Evolutionary conservation across 2,888 invertebrate genomes (phyloP), one percentile per base, ranked within the genome.

Genomic region (Tenthredo mesomela): DNA sequence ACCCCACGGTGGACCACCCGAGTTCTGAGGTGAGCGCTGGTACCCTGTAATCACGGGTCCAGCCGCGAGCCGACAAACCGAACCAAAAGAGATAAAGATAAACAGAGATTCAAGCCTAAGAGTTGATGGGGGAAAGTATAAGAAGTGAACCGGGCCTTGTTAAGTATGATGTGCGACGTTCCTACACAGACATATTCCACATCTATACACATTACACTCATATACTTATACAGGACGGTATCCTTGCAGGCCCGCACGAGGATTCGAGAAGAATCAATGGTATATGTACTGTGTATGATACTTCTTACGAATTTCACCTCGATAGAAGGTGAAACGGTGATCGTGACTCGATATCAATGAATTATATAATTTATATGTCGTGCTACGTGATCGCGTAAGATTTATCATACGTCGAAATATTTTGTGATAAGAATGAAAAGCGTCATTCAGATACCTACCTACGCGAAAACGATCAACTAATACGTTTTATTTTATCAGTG

Each of bases 41-140:
- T 92, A 92, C 92, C 92, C 93, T 93, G 92, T 93, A 93, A 93
- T 93, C 93, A 92, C 91, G 91, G 91, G 92, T 92, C 91, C 90
- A 91, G 92, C 93, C 93, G 92, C 92, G 91, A 92, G 93, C 92
- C 92, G 93, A 92, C 93, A 93, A 93, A 93, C 93, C 91, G 92
- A 93, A 92, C 91, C 91, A 92, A 92, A 92, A 92, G 92, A 92
- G 92, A 93, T 93, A 93, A 93, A 93, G 92, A 93, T 93, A 93
- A 93, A 93, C 93, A 93, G 92, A 92, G 92, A 92, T 92, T 92
- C 91, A 90, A 91, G 90, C 90, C 91, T 91, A 91, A 90, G 91
- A 92, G 90, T 89, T 90, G 89, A 90, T 90, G 89, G 90, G 87
- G 87, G 89, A 87, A 89, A 88, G 88, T 86, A 89, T 84, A 86